These are phyloP conservation scores for Pagrus major DNA, from an alignment of 2,113 vertebrate species.

Conservation along the genomic window DNA sequence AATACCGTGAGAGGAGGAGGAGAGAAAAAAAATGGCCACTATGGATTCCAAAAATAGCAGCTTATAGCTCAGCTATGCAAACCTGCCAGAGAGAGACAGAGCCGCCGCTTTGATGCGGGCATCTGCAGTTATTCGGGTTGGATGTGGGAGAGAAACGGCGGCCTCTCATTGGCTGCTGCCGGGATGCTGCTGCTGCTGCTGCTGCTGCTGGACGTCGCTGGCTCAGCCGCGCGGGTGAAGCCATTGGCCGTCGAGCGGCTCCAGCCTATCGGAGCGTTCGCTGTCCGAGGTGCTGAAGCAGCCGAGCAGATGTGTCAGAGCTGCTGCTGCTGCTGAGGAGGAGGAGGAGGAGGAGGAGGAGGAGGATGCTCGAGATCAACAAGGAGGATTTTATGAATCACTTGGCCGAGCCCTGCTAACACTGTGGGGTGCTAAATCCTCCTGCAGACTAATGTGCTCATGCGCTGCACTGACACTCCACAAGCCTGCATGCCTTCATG, in stretches of 20 bases:
- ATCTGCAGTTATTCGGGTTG: conserved; percentile 82
- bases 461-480: background rate
- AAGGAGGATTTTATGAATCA: conserved; percentile 47
- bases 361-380: background rate
- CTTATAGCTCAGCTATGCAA: conserved; percentile 44
- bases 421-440: background rate
- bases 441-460: background rate
- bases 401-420: background rate
- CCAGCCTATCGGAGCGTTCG: conserved; percentile 45
- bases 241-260: conserved; percentile 45
- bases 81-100: conserved; percentile 39
- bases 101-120: conserved; percentile 71
- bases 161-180: conserved; percentile 66
- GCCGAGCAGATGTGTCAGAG: conserved; percentile 32
- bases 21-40: conserved; percentile 51
- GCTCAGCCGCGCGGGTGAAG: conserved; percentile 6
- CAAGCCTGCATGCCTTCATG: background rate
- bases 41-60: conserved; percentile 70
- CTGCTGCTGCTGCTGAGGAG: background rate
- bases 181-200: conserved; percentile 52
- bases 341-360: background rate
- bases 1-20: background rate
- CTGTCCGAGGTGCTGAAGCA: conserved; percentile 78
- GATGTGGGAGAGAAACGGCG: conserved; percentile 61
- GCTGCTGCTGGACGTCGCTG: conserved; percentile 21